A percentile compares a stretch with the other conserved stretches of the same genome.
Conservation (phyloP, 2,113 vertebrate species). For the Psettodes erumei region DNA sequence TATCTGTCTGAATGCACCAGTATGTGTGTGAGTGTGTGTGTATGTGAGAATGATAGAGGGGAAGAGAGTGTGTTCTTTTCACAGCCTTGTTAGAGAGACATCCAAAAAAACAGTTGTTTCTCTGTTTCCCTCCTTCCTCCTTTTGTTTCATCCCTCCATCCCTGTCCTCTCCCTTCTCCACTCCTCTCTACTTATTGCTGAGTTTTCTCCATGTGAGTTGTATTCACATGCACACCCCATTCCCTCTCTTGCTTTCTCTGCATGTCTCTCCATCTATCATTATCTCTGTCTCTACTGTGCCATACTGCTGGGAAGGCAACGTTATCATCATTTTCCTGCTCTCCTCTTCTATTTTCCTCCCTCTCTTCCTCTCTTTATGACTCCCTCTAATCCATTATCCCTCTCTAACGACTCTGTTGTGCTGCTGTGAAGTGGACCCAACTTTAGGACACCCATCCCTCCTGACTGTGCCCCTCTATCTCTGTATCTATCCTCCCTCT, state of each 20-base stretch:
- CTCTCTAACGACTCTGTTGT: constrained; percentile 62
- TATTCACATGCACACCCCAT: constrained; percentile 33
- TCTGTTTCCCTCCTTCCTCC: constrained; percentile 14
- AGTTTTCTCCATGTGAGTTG: constrained; percentile 51
- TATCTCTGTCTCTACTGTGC: constrained; percentile 64
- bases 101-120: constrained; percentile 7
- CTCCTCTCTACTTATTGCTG: constrained; percentile 46
- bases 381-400: constrained; percentile 70
- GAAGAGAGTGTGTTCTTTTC: constrained; percentile 13
- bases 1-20: constrained; percentile 2
- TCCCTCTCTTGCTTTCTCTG: constrained; percentile 27
- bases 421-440: constrained; percentile 65
- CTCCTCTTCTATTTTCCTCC: constrained; percentile 31
- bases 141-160: constrained; percentile 31
- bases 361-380: constrained; percentile 42
- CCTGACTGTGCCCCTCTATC: constrained; percentile 37
- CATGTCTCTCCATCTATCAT: constrained; percentile 57
- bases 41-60: not conserved
- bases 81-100: constrained; percentile 13
- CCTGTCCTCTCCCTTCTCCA: constrained; percentile 17
- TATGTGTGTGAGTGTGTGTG: too few relatives aligned
- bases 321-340: constrained; percentile 62
- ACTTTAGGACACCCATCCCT: constrained; percentile 47
- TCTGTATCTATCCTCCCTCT: constrained; percentile 25
- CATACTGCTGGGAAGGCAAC: constrained; percentile 62